A percentile compares a stretch with the other conserved stretches of the same genome.
phyloP scores from a whole-genome alignment of 1,140 invertebrate species.

The Procambarus clarkii region DNA sequence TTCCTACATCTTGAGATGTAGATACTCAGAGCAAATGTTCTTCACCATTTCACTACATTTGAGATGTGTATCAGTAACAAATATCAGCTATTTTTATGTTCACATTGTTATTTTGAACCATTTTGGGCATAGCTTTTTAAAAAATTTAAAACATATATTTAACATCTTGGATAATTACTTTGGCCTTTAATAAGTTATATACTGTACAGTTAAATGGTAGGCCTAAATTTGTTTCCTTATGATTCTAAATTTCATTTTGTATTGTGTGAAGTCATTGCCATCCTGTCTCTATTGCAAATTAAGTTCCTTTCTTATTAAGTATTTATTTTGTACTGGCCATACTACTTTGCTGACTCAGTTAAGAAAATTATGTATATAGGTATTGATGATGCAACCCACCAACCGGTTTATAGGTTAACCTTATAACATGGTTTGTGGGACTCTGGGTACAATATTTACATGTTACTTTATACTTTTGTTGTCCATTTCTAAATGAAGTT shows the following conservation, averaged over 20 bases:
- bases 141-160: not conserved
- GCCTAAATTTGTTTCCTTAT: not conserved
- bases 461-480: too few relatives aligned
- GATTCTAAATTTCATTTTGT: not conserved
- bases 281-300: constrained; percentile 2
- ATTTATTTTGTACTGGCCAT: constrained; percentile 6
- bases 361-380: not conserved
- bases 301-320: constrained; percentile 18
- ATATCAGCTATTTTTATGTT: not conserved
- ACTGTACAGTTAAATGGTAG: not conserved
- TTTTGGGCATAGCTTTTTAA: not conserved
- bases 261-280: not conserved
- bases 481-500: too few relatives aligned
- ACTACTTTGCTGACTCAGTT: not conserved
- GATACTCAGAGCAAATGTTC: not conserved
- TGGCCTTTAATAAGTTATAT: not conserved
- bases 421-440: not conserved
- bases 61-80: not conserved
- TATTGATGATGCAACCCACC: not conserved
- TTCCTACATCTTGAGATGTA: constrained; percentile 1
- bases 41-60: not conserved
- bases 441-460: too few relatives aligned
- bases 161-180: not conserved
- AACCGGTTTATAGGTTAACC: not conserved
- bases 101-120: not conserved